Base-by-base conservation (phyloP, 2,888 invertebrate genomes). In the Synergus gifuensis region DNA sequence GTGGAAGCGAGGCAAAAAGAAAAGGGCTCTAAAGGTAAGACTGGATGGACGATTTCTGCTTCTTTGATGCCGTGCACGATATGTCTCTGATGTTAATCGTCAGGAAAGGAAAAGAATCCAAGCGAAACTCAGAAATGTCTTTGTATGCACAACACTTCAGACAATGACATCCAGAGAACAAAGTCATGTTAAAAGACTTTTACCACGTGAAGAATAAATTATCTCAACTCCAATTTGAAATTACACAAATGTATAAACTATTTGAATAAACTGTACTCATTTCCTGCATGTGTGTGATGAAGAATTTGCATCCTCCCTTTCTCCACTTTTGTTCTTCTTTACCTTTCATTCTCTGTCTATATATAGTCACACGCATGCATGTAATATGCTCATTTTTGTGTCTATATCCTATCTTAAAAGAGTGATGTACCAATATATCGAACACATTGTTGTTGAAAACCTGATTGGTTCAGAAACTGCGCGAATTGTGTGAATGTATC, bases 271-370 rank as follows among this genome's bases (percentile, higher is more conserved):
- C 8, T 54, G n/a, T 8, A 54, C n/a, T 54, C n/a, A 54, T 54
- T 54, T 54, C 54, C n/a, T n/a, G 16, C 16, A 54, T 3, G 8
- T 54, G 16, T n/a, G 2, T 8, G 54, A 69, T 46, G 67, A 46
- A 69, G 22, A 22, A 69, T 46, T 49, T 69, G 28, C 46, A 28
- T 69, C 67, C 67, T 69, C 67, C 46, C 67, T 69, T 49, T 69
- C 46, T 22, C 46, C 46, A 28, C 18, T 49, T 69, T 69, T 44
- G 8, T 28, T 28, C 28, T 44, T 67, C 7, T 14, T 42, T 7
- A 11, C 42, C 12, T 46, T 44, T n/a, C n/a, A 54, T 54, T n/a
- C 54, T 54, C 8, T 54, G 8, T n/a, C 54, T n/a, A 54, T n/a
- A n/a, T n/a, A 69, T 69, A 69, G 44, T 69, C 67, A 69, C 44